Base-by-base conservation (phyloP, 1,140 invertebrate genomes). In the Danaus melanippus region DNA sequence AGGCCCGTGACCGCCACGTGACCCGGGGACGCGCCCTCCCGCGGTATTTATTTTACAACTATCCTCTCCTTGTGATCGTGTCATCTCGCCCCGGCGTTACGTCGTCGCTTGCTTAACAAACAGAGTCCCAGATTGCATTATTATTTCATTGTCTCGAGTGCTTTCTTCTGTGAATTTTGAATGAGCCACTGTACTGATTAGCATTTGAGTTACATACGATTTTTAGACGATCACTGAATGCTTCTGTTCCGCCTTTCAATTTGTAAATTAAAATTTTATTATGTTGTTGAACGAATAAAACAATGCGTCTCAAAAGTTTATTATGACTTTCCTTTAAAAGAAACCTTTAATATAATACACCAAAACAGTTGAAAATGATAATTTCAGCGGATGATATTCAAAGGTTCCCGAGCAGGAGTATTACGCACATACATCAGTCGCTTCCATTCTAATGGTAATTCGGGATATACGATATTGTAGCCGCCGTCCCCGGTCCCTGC, bases 391-490 rank as follows among this genome's bases (percentile, higher is more conserved):
- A 11, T 17, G 39, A 52, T 55, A 60, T 60, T 47, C 53, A 44
- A 39, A 60, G 48, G 44, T 50, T 57, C 56, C 58, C 61, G 63
- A 66, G 56, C 66, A 65, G 64, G 50, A 62, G 69, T 74, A 74
- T 73, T 71, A 70, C 64, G 69, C 57, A 71, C 81, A 80, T 86
- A 82, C 78, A 81, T 86, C 83, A 86, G 67, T 65, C 58, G 60
- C 39, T 53, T 69, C 76, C 73, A 84, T 86, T 86, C 78, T 84
- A 78, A 86, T 84, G 80, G 69, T 80, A 86, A 86, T 86, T 53
- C 65, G 67, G 74, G 73, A 71, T 75, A 70, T 71, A 67, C 67
- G 78, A 82, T 83, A 86, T 86, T 86, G 80, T 86, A 69, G 71
- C 73, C 67, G 60, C 56, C 50, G 74, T 77, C 76, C 78, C 72